These are phyloP conservation scores for Apistogramma diplotaenia DNA, from an alignment of 2,113 vertebrate genomes.

Conservation along the genomic window DNA sequence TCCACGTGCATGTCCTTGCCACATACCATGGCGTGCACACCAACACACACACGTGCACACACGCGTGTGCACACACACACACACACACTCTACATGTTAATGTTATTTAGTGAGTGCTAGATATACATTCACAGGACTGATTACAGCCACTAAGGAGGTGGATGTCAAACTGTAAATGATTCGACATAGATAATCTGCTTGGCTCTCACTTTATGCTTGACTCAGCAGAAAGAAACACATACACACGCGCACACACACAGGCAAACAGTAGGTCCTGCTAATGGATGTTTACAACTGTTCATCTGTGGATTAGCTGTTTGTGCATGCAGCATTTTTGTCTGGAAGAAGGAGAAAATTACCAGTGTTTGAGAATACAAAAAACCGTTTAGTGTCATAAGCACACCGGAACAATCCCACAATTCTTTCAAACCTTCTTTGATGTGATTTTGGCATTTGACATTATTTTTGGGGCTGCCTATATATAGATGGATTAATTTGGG, in stretches of 20 bases:
- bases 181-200: background rate
- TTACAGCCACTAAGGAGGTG: background rate
- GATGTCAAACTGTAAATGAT: background rate
- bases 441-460: background rate
- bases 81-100: background rate
- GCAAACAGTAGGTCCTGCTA: background rate
- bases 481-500: constrained; percentile 7
- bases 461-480: constrained; percentile 41
- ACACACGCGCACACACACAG: background rate
- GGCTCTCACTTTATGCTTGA: background rate
- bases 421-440: background rate
- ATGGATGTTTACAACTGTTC: background rate
- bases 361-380: background rate
- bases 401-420: background rate
- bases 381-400: background rate
- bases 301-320: background rate
- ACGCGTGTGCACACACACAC: background rate
- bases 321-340: background rate
- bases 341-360: background rate
- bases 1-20: constrained; percentile 66
- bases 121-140: background rate
- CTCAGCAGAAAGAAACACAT: constrained; percentile 20
- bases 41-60: background rate
- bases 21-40: constrained; percentile 35
- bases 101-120: background rate